These are phyloP conservation scores for Peromyscus leucopus DNA, from an alignment of 2,113 vertebrate species.

Conservation along the genomic window DNA sequence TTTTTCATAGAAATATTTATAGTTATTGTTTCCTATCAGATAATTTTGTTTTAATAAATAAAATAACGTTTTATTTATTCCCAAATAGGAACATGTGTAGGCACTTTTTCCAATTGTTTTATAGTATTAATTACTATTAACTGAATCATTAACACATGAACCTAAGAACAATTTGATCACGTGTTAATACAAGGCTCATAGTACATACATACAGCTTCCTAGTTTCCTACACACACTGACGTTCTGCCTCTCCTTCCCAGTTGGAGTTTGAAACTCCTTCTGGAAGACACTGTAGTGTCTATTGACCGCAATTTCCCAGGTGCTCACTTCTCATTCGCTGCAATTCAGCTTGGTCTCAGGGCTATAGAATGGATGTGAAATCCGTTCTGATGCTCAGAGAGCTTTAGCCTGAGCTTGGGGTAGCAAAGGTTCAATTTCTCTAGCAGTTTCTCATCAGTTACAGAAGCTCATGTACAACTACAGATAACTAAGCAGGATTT, in stretches of 20 bases:
- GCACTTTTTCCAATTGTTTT: not conserved
- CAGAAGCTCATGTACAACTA: not conserved
- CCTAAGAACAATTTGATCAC: not conserved
- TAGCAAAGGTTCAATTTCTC: slow-evolving; percentile 12
- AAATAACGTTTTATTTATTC: slow-evolving; percentile 4
- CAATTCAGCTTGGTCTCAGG: not conserved
- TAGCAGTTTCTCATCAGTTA: slow-evolving; percentile 24
- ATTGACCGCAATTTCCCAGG: not conserved
- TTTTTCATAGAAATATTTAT: slow-evolving; percentile 49
- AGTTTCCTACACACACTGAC: not conserved
- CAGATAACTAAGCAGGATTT: not conserved
- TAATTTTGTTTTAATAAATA: not conserved
- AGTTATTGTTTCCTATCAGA: not conserved
- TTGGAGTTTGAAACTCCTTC: not conserved
- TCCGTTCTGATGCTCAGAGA: not conserved
- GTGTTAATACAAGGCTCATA: not conserved
- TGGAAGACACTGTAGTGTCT: not conserved
- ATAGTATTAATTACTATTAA: not conserved
- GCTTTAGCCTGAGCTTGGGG: not conserved
- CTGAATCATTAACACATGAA: not conserved
- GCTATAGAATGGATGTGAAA: not conserved
- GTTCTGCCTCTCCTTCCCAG: not conserved
- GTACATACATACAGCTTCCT: not conserved
- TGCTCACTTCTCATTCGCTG: not conserved
- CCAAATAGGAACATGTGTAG: not conserved